Conservation (phyloP, 2,113 vertebrate genomes). For the Mixornis gularis region DNA sequence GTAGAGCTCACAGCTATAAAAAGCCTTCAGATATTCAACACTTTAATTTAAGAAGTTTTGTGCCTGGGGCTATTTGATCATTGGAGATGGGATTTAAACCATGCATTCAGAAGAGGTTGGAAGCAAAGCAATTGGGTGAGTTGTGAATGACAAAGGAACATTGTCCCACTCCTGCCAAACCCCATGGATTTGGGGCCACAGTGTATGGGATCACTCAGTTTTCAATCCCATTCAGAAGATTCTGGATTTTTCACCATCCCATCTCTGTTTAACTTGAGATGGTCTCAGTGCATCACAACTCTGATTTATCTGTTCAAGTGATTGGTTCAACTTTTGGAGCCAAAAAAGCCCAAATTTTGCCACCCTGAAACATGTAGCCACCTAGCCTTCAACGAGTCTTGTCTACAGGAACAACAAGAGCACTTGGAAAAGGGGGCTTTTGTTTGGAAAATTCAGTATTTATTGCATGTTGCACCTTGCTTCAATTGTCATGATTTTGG, state of each 20-base stretch:
- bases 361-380: not conserved
- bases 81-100: not conserved
- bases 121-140: not conserved
- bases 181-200: not conserved
- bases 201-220: fast-evolving
- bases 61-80: not conserved
- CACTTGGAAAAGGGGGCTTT: not conserved
- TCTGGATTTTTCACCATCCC: not conserved
- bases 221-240: not conserved
- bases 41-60: not conserved
- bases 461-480: not conserved
- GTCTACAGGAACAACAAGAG: not conserved
- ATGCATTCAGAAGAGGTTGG: not conserved
- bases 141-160: not conserved
- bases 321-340: not conserved
- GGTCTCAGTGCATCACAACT: not conserved
- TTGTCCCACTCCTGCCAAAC: not conserved
- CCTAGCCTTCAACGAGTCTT: not conserved
- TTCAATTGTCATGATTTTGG: not conserved
- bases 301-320: not conserved
- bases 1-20: not conserved
- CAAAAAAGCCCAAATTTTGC: not conserved
- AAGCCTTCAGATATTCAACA: not conserved
- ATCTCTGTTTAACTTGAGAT: not conserved
- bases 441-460: not conserved